These are phyloP conservation scores for Bos javanicus DNA, from an alignment of 2,113 vertebrate genomes.

Conservation along the genomic window DNA sequence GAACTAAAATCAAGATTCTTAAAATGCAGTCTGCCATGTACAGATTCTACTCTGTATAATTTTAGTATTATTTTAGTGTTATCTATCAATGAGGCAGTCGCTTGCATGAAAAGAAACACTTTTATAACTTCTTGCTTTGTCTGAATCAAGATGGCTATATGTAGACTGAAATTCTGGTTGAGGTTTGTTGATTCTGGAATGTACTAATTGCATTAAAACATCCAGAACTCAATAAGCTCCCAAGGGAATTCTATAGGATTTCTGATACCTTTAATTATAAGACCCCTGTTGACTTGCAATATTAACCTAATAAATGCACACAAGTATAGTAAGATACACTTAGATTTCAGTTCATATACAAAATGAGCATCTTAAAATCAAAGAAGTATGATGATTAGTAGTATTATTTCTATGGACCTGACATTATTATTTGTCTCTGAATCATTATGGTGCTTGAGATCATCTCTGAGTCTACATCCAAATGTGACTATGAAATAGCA, in stretches of 20 bases:
- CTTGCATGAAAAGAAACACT: background rate
- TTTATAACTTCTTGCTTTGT: background rate
- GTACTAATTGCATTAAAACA: background rate
- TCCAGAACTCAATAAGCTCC: background rate
- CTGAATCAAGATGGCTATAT: background rate
- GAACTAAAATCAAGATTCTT: background rate
- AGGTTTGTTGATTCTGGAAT: conserved; percentile 11
- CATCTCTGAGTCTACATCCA: background rate
- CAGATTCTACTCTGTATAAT: background rate
- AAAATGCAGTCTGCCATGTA: background rate
- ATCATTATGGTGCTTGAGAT: background rate
- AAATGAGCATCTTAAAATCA: background rate
- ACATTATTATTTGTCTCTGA: background rate
- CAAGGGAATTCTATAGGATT: background rate
- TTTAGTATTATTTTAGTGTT: background rate
- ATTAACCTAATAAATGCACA: background rate
- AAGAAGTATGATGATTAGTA: background rate
- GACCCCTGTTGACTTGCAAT: background rate
- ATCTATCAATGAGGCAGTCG: background rate
- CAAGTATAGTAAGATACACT: background rate
- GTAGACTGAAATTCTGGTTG: background rate
- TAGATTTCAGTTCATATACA: background rate
- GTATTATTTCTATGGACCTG: background rate
- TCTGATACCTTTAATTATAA: background rate
- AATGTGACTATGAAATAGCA: background rate